Conservation (phyloP, 2,888 invertebrate genomes). For the Cenopis cana region DNA sequence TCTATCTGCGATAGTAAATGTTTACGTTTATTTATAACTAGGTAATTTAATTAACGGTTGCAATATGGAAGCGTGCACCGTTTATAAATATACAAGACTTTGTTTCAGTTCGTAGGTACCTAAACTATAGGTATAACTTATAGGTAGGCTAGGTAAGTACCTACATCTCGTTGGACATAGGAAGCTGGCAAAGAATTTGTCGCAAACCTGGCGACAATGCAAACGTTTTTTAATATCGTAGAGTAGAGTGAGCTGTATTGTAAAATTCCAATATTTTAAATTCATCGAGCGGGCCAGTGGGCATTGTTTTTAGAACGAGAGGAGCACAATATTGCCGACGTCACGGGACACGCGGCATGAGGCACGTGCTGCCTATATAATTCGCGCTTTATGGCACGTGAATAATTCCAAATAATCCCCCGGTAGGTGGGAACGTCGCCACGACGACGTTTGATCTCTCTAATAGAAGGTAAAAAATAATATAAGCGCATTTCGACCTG, state of each 20-base stretch:
- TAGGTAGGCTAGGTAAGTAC: too few species aligned
- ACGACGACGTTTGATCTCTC: constrained; percentile 79
- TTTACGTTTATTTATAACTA: neutral
- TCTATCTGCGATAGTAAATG: neutral
- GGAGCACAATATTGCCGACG: constrained; percentile 68
- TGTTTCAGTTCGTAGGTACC: neutral
- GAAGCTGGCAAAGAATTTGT: constrained; percentile 43
- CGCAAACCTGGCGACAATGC: constrained; percentile 28
- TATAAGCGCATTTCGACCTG: constrained; percentile 83
- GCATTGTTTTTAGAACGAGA: constrained; percentile 64
- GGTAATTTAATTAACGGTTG: neutral
- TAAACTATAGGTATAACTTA: neutral
- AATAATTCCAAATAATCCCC: constrained; percentile 79
- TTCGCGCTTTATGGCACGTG: constrained; percentile 82
- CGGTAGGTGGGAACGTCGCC: constrained; percentile 54
- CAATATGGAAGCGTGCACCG: neutral
- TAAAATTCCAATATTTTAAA: constrained; percentile 56
- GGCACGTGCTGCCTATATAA: constrained; percentile 76
- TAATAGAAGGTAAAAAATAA: constrained; percentile 74
- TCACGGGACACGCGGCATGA: constrained; percentile 49
- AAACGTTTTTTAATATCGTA: constrained; percentile 54
- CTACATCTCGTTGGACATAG: neutral
- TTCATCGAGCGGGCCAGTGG: constrained; percentile 55
- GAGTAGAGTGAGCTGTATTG: constrained; percentile 55
- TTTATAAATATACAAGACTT: neutral